These are phyloP conservation scores for Todiramphus saurophagus DNA, from an alignment of 2,113 vertebrate genomes.

Conservation along the genomic window DNA sequence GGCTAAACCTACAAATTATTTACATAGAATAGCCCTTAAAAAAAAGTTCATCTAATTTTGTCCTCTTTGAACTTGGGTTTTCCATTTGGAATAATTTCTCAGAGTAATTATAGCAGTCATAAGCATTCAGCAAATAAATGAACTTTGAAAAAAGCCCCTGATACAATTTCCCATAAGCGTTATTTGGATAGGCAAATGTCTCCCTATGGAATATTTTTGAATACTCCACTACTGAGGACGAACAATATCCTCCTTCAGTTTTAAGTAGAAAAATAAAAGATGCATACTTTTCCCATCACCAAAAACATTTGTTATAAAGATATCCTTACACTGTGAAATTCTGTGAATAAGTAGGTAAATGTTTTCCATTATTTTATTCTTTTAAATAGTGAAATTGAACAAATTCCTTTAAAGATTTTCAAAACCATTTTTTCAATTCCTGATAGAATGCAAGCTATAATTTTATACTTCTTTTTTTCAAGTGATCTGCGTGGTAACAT, in stretches of 20 bases:
- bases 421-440: not conserved
- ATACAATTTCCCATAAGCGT: not conserved
- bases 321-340: not conserved
- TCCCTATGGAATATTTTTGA: not conserved
- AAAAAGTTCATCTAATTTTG: not conserved
- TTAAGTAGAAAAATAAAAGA: not conserved
- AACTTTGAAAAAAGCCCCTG: not conserved
- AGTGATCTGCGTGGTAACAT: conserved; percentile 40
- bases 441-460: conserved; percentile 37
- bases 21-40: not conserved
- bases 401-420: conserved; percentile 24
- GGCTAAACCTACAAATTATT: not conserved
- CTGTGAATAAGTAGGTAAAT: not conserved
- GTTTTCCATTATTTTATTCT: not conserved
- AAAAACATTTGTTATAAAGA: not conserved
- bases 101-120: not conserved
- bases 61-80: not conserved
- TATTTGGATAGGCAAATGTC: not conserved
- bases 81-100: not conserved
- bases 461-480: conserved; percentile 35
- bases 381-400: not conserved
- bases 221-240: not conserved
- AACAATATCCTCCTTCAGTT: not conserved
- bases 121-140: not conserved
- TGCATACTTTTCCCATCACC: not conserved